Conservation (phyloP, 2,113 vertebrate species). For the Phyllostomus hastatus region DNA sequence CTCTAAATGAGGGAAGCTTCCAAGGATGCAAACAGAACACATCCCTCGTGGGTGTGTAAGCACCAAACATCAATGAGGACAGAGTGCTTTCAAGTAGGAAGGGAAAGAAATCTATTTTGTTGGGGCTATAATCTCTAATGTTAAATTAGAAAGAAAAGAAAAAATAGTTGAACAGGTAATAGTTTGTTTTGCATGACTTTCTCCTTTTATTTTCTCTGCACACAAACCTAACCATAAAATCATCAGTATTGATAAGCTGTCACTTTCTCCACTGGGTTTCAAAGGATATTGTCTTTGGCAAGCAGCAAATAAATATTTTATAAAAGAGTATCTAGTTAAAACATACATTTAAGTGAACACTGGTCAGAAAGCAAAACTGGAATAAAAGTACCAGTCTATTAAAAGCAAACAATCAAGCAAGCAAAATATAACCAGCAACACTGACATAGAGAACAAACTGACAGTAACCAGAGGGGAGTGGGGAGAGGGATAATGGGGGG, state of each 20-base stretch:
- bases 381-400: background rate
- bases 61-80: slow-evolving; percentile 33
- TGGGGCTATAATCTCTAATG: background rate
- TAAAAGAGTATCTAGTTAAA: background rate
- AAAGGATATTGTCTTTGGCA: background rate
- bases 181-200: background rate
- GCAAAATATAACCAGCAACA: too few relatives aligned
- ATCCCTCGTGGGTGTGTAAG: slow-evolving; percentile 13
- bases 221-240: background rate
- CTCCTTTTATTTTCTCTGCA: background rate
- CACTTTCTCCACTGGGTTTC: background rate
- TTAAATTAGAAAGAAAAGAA: background rate
- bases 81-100: background rate
- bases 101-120: background rate
- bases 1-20: slow-evolving; percentile 41
- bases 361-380: background rate
- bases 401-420: background rate
- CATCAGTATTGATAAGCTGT: background rate
- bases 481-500: too few relatives aligned
- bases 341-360: background rate
- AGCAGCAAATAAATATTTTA: background rate
- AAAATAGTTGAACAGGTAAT: background rate
- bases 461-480: too few relatives aligned
- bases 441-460: too few relatives aligned
- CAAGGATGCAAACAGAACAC: background rate